Evolutionary conservation across 2,888 invertebrate genomes (phyloP).

Genomic region (Alviniconcha strummeri): DNA sequence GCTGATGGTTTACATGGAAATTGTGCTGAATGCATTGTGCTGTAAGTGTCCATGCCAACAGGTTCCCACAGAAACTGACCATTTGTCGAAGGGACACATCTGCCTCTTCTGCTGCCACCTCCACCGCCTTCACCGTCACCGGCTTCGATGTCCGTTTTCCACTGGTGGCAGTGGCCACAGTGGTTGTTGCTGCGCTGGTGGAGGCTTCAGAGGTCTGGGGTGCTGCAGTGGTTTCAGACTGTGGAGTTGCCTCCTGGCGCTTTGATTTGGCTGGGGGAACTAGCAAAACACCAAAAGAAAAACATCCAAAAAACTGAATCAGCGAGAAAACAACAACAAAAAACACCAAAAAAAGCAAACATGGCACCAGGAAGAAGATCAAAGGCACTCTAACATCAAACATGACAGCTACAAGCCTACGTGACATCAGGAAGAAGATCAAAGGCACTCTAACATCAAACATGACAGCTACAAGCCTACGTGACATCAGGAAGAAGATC

Average conservation of each 20-base stretch:
- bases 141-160: neutral
- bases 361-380: no score
- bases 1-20: no score
- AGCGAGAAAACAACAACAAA: no score
- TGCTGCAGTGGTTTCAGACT: neutral
- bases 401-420: no score
- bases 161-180: neutral
- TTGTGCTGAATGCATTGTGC: no score
- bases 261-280: conserved; percentile 39
- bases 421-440: no score
- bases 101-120: neutral
- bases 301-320: neutral
- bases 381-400: no score
- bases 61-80: conserved; percentile 16
- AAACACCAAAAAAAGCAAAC: no score
- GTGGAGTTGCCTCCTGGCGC: neutral
- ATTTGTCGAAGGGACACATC: conserved; percentile 32
- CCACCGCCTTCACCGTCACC: neutral
- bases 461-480: no score
- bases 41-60: no score
- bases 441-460: no score
- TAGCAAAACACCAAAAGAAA: conserved; percentile 1
- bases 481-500: no score
- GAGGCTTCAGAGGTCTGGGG: neutral
- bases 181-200: neutral